Evolutionary conservation across 1,140 invertebrate species (phyloP), one percentile per base, ranked within the genome.

Genomic region (Conus ventricosus): DNA sequence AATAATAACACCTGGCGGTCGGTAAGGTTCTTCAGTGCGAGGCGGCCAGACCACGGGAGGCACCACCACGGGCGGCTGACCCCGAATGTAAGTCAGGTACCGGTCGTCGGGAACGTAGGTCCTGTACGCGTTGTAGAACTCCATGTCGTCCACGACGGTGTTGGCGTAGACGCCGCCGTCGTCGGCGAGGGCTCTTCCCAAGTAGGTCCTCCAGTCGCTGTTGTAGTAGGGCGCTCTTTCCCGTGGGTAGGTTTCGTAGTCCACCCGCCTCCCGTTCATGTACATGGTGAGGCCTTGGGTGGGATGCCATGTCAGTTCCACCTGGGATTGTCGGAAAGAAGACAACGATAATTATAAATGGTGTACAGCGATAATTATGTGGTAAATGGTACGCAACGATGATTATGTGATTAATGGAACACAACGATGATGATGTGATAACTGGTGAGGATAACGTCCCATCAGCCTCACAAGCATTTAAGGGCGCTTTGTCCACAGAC

Each of bases 301-400:
- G 25, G 93, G 93, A 67, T 94, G 92, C 94, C 94, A 95, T 0
- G 94, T 91, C 4, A 94, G 71, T 67, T 95, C 94, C 85, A 95
- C 88, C 88, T 91, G 83, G 17, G 80, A 25, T 60, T 8, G 57
- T 11, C 5, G 57, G 57, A 60, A 15, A 4, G 15, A 15, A 60
- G 0, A 60, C 57, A 15, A 60, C 15, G 57, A 60, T 60, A 4
- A 60, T 60, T 8, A 60, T 60, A 15, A 39, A 39, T 39, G 39
- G 39, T 39, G 39, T 39, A 39, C 39, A 39, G 39, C 39, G 39
- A 39, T 39, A 1, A 39, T 39, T 39, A 39, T 39, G 39, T 39
- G 39, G 39, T 39, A 39, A 39, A 39, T 39, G 39, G 39, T 39
- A 39, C 39, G 3, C 39, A 39, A 39, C 39, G 39, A 39, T 39